These are phyloP conservation scores for Platalea minor DNA, from an alignment of 2,797 vertebrate species.

Conservation along the genomic window DNA sequence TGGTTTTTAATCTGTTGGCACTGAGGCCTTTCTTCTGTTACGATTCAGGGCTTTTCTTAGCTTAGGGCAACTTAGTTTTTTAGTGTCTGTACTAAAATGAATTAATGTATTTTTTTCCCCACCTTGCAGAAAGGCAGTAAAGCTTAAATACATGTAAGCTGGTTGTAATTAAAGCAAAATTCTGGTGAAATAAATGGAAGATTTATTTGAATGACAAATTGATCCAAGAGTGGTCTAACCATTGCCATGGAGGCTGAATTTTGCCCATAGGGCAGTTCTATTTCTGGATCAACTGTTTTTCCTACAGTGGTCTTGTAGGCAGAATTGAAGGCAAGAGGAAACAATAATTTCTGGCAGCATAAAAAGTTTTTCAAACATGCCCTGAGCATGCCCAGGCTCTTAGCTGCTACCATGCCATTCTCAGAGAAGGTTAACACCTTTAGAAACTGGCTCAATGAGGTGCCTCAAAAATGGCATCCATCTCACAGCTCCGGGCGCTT, in stretches of 20 bases:
- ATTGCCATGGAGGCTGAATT: slow-evolving; percentile 23
- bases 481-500: not conserved
- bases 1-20: not conserved
- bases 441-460: not conserved
- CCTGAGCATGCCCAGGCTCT: not conserved
- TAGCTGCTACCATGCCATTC: not conserved
- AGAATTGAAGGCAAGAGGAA: not conserved
- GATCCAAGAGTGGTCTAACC: not conserved
- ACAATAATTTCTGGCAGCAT: not conserved
- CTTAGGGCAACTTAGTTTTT: not conserved
- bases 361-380: not conserved
- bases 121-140: not conserved
- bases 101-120: not conserved
- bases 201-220: not conserved
- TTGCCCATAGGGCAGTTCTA: not conserved
- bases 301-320: not conserved
- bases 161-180: not conserved
- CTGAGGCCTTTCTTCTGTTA: not conserved
- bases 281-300: not conserved
- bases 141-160: not conserved
- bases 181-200: not conserved
- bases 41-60: not conserved
- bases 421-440: not conserved
- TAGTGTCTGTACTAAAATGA: not conserved
- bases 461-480: not conserved